Conservation (phyloP, 2,113 vertebrate genomes). For the Colius striatus region DNA sequence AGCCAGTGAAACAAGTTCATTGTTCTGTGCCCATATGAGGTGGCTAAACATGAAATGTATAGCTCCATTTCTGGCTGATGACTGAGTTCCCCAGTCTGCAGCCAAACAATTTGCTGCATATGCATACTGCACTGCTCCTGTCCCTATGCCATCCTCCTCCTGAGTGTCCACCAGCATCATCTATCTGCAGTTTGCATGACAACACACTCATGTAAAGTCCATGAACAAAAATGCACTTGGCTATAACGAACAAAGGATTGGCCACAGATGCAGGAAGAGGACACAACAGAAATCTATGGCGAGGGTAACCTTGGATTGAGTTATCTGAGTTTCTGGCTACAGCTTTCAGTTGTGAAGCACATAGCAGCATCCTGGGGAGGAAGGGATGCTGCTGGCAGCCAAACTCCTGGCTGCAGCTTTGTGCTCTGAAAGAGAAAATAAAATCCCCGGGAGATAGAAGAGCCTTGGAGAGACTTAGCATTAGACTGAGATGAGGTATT, state of each 20-base stretch:
- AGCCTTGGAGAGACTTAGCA: constrained; percentile 23
- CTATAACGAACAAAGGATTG: background rate
- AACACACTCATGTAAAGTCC: background rate
- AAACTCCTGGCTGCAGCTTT: background rate
- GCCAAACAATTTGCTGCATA: background rate
- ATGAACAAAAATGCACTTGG: rapidly evolving
- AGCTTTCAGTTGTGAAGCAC: background rate
- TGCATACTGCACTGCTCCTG: background rate
- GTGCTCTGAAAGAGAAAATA: background rate
- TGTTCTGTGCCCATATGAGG: background rate
- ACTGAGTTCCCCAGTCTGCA: background rate
- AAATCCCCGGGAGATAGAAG: background rate
- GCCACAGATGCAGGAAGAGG: background rate
- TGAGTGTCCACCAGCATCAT: background rate
- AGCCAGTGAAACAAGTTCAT: background rate
- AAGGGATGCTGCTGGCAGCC: background rate
- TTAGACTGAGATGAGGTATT: constrained; percentile 28
- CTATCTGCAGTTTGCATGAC: background rate
- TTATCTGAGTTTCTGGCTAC: background rate
- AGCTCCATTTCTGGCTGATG: background rate
- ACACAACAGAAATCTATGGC: background rate
- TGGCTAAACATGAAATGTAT: background rate
- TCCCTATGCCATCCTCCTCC: background rate
- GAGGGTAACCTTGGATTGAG: background rate
- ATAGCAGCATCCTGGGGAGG: background rate